phyloP scores from a whole-genome alignment of 1,140 invertebrate species.

The Cotesia typhae region DNA sequence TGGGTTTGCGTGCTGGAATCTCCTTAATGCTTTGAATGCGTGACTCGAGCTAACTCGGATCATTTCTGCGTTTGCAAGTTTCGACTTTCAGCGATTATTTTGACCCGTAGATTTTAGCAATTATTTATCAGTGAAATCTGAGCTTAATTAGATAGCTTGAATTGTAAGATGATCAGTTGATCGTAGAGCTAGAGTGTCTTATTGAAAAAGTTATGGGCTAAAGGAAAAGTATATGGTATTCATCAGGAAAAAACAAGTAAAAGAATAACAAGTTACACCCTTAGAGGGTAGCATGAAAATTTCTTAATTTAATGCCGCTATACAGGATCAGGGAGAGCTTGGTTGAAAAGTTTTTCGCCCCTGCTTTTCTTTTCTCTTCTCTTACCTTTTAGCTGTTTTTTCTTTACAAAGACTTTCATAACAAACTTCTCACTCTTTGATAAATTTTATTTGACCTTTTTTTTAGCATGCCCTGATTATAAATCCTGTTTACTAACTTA shows the following conservation, averaged over 20 bases:
- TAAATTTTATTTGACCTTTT: constrained; percentile 10
- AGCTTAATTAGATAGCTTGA: too few relatives aligned
- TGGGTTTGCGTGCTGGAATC: constrained; percentile 28
- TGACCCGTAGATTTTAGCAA: too few relatives aligned
- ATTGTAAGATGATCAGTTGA: constrained; percentile 27
- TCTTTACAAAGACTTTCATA: constrained; percentile 27
- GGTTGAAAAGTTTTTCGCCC: constrained; percentile 21
- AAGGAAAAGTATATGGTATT: constrained; percentile 24
- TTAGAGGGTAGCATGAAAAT: constrained; percentile 31
- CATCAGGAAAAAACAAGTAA: constrained; percentile 19
- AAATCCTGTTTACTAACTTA: constrained; percentile 36
- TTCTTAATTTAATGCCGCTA: constrained; percentile 29
- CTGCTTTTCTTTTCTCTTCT: neutral
- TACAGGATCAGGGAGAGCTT: constrained; percentile 12
- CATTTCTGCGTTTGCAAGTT: neutral
- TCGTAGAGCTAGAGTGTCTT: constrained; percentile 5
- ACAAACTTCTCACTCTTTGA: constrained; percentile 37
- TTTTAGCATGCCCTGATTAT: constrained; percentile 32
- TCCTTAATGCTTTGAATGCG: constrained; percentile 23
- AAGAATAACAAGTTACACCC: too few relatives aligned
- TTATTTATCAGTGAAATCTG: too few relatives aligned
- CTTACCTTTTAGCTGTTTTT: neutral
- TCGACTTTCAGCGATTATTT: too few relatives aligned
- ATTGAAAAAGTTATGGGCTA: constrained; percentile 33
- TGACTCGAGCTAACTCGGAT: constrained; percentile 27